A percentile compares a stretch with the other conserved stretches of the same genome.
Conservation (phyloP, 2,888 invertebrate species). For the Dusona sp. region DNA sequence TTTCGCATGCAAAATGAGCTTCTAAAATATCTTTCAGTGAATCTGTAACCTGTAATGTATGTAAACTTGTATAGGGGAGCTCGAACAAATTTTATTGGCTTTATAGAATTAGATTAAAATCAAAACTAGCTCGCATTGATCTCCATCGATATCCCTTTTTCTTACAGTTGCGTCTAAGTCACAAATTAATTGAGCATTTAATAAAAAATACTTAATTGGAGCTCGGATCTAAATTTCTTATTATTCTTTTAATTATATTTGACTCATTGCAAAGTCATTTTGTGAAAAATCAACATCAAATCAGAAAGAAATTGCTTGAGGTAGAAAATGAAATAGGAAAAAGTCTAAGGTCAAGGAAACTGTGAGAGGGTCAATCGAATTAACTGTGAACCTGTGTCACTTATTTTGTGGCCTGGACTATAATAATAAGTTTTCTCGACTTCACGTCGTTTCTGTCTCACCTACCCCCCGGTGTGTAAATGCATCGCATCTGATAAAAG, state of each 20-base stretch:
- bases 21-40: conserved; percentile 53
- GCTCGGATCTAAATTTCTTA: background rate
- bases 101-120: background rate
- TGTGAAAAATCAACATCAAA: background rate
- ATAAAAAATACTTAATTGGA: background rate
- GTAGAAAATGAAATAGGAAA: conserved; percentile 61
- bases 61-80: background rate
- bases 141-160: background rate
- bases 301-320: background rate
- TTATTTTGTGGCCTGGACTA: conserved; percentile 75
- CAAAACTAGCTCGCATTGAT: background rate
- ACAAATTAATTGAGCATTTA: background rate
- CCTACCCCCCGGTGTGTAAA: conserved; percentile 17
- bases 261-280: background rate
- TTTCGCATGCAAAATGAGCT: conserved; percentile 65
- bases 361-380: conserved; percentile 72
- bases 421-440: conserved; percentile 61
- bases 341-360: conserved; percentile 56
- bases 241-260: background rate
- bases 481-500: conserved; percentile 1
- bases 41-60: conserved; percentile 6
- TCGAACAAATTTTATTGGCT: background rate
- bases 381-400: conserved; percentile 79
- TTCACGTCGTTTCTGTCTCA: conserved; percentile 53
- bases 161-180: background rate